Evolutionary conservation across 2,113 vertebrate species (phyloP).

Genomic region (Thermophis baileyi): DNA sequence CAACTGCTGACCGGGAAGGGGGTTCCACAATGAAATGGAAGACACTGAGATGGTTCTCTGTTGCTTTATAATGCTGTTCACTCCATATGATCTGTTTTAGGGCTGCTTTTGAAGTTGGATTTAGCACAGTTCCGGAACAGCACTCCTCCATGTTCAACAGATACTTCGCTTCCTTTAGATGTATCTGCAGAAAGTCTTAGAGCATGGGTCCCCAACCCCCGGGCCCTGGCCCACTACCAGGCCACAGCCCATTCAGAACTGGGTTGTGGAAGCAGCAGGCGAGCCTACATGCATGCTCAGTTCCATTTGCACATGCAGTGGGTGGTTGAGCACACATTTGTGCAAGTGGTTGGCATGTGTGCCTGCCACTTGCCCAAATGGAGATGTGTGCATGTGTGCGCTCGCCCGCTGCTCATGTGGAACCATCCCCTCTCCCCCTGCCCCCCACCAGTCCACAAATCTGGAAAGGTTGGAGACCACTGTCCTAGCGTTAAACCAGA

Average conservation of each 20-base stretch:
- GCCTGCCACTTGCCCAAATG: background rate
- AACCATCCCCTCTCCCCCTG: background rate
- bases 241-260: background rate
- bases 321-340: background rate
- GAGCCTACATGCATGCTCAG: accelerated
- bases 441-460: background rate
- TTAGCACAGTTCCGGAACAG: background rate
- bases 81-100: background rate
- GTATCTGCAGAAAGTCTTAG: background rate
- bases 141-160: background rate
- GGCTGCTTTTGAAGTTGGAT: background rate
- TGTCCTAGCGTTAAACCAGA: background rate
- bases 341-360: background rate
- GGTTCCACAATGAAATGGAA: background rate
- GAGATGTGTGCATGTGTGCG: background rate
- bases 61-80: background rate
- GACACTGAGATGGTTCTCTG: background rate
- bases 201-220: background rate
- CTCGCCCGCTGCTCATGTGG: background rate
- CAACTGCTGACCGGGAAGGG: background rate
- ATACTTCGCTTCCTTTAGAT: background rate
- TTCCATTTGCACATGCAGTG: background rate
- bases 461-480: background rate
- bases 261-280: background rate
- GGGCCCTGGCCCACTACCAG: too few species aligned